Evolutionary conservation across 2,888 invertebrate species (phyloP), one percentile per base, ranked within the genome.

Genomic region (Caradrina clavipalpis): DNA sequence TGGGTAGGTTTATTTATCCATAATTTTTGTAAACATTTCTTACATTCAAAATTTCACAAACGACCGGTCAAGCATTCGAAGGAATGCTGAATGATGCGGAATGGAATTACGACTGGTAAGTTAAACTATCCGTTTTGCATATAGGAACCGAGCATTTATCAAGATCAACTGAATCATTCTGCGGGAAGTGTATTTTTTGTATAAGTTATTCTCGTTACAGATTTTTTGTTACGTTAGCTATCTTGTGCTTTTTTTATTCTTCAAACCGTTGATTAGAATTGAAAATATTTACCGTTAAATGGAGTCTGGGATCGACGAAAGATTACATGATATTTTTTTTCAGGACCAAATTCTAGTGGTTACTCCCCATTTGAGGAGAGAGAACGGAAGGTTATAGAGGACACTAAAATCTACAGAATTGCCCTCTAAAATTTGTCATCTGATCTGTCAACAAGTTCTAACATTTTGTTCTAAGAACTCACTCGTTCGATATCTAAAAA

Each of bases 101-200:
- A n/a, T n/a, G n/a, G n/a, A n/a, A n/a, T n/a, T n/a, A n/a, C n/a
- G n/a, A n/a, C n/a, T n/a, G n/a, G n/a, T n/a, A n/a, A n/a, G n/a
- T n/a, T n/a, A n/a, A n/a, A n/a, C n/a, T n/a, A n/a, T n/a, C n/a
- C n/a, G n/a, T n/a, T n/a, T n/a, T n/a, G n/a, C n/a, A n/a, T n/a
- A n/a, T n/a, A n/a, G n/a, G n/a, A n/a, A n/a, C n/a, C n/a, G n/a
- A n/a, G n/a, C n/a, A n/a, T n/a, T n/a, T n/a, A 81, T 81, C 57
- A 61, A 76, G 76, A 76, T 76, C 55, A 13, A 69, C 35, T 76
- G 64, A 61, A 21, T 69, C 47, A 31, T 64, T 45, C 21, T 0
- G n/a, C 8, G 31, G 35, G 35, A 78, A 31, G 42, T 50, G 39
- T 5, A 2, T 45, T 45, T 59, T 47, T 69, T 61, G 13, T 39